Evolutionary conservation across 2,113 vertebrate genomes (phyloP), one percentile per base, ranked within the genome.

Genomic region (Athene cunicularia): DNA sequence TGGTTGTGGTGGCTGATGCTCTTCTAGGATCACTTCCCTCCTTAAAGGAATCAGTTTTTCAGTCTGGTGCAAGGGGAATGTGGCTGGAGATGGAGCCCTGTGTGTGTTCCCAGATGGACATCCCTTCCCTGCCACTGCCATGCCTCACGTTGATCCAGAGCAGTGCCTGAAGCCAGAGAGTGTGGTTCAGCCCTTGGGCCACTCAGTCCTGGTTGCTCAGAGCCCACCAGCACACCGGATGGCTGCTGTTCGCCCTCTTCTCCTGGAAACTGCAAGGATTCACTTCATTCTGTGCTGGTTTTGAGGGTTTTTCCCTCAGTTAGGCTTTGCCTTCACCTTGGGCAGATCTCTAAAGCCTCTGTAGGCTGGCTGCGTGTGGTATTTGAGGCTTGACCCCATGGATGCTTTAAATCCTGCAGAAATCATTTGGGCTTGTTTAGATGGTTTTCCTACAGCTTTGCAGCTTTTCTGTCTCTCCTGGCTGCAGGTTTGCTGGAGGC

Each of bases 311-410:
- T 13, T 32, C 56, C 47, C 33, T 13, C 39, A 0, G 14, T 81
- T 77, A 37, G 71, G 19, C 16, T 56, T 73, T 70, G 9, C 7
- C 8, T 74, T 82, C n/a, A 8, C 14, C 73, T 53, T 53, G 28
- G 41, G 14, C 49, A 66, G 21, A 32, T 43, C 33, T 83, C 14
- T 45, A 5, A 58, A 50, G 17, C 14, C 53, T 56, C 30, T 64
- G 19, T n/a, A 45, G 27, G 33, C 63, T 86, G 39, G 32, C 27
- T 47, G 56, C 22, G 3, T 0, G 0, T 63, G 12, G 9, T 20
- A 5, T 81, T 90, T 67, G 47, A 67, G 6, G 32, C 24, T 62
- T 67, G 37, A 75, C 33, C 47, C 35, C 22, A 18, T 9, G 32
- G 41, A 50, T 53, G 37, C 22, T 84, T 4, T 3, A 50, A 95